These are phyloP conservation scores for Erannis defoliaria DNA, from an alignment of 2,888 invertebrate species.

Conservation along the genomic window DNA sequence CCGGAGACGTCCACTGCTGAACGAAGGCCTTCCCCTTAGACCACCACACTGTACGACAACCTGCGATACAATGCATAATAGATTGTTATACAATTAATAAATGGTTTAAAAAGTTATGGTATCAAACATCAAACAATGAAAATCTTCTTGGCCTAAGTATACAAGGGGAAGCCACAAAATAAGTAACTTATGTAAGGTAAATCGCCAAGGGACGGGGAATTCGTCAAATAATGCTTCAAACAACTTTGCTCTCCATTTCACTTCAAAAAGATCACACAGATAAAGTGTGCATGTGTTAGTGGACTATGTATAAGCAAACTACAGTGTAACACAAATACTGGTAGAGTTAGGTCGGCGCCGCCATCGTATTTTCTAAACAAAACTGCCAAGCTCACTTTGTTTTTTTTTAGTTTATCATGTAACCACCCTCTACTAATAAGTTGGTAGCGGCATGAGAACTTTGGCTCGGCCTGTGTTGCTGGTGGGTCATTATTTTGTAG, in stretches of 20 bases:
- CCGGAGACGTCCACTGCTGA: too few relatives aligned
- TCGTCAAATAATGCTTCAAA: conserved; percentile 27
- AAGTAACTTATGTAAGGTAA: conserved; percentile 16
- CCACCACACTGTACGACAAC: too few relatives aligned
- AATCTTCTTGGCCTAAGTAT: conserved; percentile 2
- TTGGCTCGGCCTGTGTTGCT: background rate
- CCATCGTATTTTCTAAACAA: too few relatives aligned
- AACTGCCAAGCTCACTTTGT: background rate
- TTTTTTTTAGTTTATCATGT: background rate
- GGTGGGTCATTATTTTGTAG: background rate
- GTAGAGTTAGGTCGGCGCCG: background rate
- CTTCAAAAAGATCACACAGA: conserved; percentile 36
- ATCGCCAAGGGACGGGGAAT: conserved; percentile 20
- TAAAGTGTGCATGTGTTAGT: conserved; percentile 23
- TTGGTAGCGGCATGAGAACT: background rate
- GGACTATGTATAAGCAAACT: conserved; percentile 1
- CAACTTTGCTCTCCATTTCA: conserved; percentile 30
- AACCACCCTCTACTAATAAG: too few relatives aligned
- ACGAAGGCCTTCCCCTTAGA: too few relatives aligned
- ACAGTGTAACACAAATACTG: background rate
- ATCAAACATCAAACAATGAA: conserved; percentile 22
- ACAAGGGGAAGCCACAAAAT: conserved; percentile 19
- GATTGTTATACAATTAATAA: too few relatives aligned
- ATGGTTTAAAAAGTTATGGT: conserved; percentile 2
- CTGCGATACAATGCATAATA: too few relatives aligned